Base-by-base conservation (phyloP, 1,140 invertebrate species). In the Zelostemma sp. region DNA sequence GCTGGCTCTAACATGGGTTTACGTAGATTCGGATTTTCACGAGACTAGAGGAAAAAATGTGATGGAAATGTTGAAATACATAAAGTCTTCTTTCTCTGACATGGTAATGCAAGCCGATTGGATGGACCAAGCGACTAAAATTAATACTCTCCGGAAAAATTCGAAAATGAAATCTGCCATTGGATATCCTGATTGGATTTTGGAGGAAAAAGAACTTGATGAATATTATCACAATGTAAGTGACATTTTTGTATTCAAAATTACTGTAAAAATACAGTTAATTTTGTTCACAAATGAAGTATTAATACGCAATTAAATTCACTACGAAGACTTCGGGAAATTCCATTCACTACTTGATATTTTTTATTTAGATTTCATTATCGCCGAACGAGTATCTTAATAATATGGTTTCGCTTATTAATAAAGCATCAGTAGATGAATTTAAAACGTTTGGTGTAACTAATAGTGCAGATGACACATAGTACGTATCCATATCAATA, bases 51-150 rank as follows among this genome's bases (percentile, higher is more conserved):
- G 35, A n/a, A 38, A n/a, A n/a, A 38, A 14, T n/a, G 35, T 38
- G 2, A n/a, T 14, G 9, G 35, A 38, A 38, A 38, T 38, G 35
- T 11, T 38, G 3, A n/a, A 14, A 38, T 14, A 95, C 72, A 93
- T 97, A 63, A 90, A 91, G 80, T 82, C 88, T 8, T 88, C 93
- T 0, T 94, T 97, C 73, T 88, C 91, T 12, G 87, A 91, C 21
- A 82, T 94, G 6, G 88, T 97, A 0, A 81, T 87, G 1, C 83
- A 86, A 55, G 87, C 91, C 0, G 87, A 88, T 31, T 97, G 95
- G 96, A 96, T 98, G 92, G 95, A 97, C 78, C 78, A 87, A 6
- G 75, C 85, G 43, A 96, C 96, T 0, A 93, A 92, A 85, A 38
- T 81, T 11, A 88, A 87, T 0, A 93, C 92, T 1, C 84, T 93